Base-by-base conservation (phyloP, 2,113 vertebrate genomes). In the Solenodon paradoxus region DNA sequence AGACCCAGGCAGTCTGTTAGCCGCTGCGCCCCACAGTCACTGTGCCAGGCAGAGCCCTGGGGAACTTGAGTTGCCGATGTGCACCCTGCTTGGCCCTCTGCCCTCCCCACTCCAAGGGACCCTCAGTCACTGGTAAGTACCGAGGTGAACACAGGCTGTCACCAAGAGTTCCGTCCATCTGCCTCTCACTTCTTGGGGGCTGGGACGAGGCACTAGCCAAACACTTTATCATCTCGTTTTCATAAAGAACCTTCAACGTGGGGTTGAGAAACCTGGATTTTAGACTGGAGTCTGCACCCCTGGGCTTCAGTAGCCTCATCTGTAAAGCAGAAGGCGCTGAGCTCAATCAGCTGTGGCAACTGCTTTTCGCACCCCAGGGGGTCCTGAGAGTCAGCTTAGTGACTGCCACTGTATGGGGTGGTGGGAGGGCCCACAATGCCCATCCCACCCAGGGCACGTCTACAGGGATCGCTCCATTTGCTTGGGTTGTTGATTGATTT, bases 21-120 rank as follows among this genome's bases (percentile, higher is more conserved):
- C 20, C 1, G 22, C 79, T 12, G 3, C 4, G 9, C 17, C 57
- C 11, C 0, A 0, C 61, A 19, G 55, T 10, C 8, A 1, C 28
- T 26, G 7, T 38, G 38, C 28, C 28, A 28, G 7, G 75, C 45
- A 57, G 53, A 79, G 45, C 69, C 35, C 19, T 1, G 9, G 32
- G 38, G 22, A 8, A 7, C 9, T 20, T 0, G 9, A 49, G 28
- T n/a, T 16, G 49, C 17, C 17, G 13, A 7, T 7, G 11, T 57
- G 68, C 24, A 42, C 69, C 19, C 42, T 28, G n/a, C 35, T 68
- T 0, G 0, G 17, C 17, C 1, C 19, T 5, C 42, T 40, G 13
- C 45, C 38, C 32, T 26, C 28, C 51, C n/a, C 66, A 35, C 28
- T 4, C 51, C 22, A 10, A 10, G 6, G 30, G 61, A 28, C 28